Conservation (phyloP, 2,113 vertebrate species). For the Clarias magur region DNA sequence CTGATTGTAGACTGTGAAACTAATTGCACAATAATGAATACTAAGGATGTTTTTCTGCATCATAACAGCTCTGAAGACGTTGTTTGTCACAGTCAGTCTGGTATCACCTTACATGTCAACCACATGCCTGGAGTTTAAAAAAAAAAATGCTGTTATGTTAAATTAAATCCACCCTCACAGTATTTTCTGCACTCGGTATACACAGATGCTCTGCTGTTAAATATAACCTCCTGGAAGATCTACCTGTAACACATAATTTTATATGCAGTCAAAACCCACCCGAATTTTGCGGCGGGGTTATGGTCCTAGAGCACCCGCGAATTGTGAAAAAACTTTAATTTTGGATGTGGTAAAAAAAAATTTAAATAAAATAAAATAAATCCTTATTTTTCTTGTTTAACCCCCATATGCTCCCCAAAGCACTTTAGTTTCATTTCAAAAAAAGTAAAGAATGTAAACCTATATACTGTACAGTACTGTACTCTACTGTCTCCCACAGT, state of each 20-base stretch:
- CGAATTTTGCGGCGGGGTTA: too few relatives aligned
- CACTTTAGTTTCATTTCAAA: too few relatives aligned
- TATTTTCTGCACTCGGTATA: neutral
- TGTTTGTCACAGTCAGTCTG: neutral
- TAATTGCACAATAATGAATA: neutral
- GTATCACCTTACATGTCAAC: neutral
- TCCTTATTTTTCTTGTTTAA: too few relatives aligned
- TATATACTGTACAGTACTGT: too few relatives aligned
- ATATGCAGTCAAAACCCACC: neutral
- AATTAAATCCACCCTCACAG: neutral
- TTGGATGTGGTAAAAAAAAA: too few relatives aligned
- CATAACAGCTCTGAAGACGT: neutral
- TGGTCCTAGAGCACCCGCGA: too few relatives aligned
- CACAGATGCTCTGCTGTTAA: neutral
- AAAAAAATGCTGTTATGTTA: neutral
- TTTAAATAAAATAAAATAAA: too few relatives aligned
- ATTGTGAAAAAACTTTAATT: too few relatives aligned
- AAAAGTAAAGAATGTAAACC: too few relatives aligned
- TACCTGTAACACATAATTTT: neutral
- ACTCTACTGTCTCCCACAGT: too few relatives aligned
- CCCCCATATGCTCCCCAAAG: too few relatives aligned
- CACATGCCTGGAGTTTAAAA: neutral
- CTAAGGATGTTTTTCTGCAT: neutral
- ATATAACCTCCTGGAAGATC: neutral
- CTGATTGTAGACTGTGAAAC: neutral